Conservation (phyloP, 2,113 vertebrate genomes). For the Alligator sinensis region DNA sequence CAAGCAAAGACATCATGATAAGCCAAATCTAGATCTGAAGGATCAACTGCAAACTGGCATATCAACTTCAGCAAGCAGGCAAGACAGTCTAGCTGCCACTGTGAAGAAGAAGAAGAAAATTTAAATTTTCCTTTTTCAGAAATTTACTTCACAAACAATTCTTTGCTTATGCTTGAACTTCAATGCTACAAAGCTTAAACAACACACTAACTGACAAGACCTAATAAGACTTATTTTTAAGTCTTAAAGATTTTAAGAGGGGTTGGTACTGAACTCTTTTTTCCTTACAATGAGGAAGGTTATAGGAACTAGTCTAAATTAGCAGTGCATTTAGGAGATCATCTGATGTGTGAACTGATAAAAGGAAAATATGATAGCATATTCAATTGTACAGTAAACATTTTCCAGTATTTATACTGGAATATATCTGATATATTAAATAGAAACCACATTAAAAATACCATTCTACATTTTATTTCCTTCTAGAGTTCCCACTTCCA, state of each 20-base stretch:
- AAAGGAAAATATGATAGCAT: not conserved
- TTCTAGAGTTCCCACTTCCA: not conserved
- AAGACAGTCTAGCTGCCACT: slow-evolving; percentile 99
- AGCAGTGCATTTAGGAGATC: not conserved
- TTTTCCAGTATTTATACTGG: not conserved
- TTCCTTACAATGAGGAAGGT: not conserved
- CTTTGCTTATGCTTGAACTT: rapidly evolving
- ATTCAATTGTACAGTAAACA: not conserved
- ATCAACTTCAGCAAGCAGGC: slow-evolving; percentile 98
- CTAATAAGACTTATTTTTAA: not conserved
- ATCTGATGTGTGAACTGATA: not conserved
- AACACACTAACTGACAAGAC: not conserved
- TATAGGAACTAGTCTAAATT: not conserved
- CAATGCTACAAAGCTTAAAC: not conserved
- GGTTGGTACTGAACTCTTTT: not conserved
- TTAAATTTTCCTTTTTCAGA: not conserved
- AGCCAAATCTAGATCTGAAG: slow-evolving; percentile 95
- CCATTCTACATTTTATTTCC: not conserved
- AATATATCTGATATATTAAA: not conserved
- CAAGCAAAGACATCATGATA: slow-evolving; percentile 98
- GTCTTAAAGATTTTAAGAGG: not conserved
- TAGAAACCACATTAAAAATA: not conserved
- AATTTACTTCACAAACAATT: not conserved
- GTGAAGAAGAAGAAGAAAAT: slow-evolving; percentile 39
- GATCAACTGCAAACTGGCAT: slow-evolving; percentile 98